A percentile compares a stretch with the other conserved stretches of the same genome.
These are phyloP conservation scores for Sardinella longiceps DNA, from an alignment of 2,797 vertebrate genomes.

Conservation along the genomic window DNA sequence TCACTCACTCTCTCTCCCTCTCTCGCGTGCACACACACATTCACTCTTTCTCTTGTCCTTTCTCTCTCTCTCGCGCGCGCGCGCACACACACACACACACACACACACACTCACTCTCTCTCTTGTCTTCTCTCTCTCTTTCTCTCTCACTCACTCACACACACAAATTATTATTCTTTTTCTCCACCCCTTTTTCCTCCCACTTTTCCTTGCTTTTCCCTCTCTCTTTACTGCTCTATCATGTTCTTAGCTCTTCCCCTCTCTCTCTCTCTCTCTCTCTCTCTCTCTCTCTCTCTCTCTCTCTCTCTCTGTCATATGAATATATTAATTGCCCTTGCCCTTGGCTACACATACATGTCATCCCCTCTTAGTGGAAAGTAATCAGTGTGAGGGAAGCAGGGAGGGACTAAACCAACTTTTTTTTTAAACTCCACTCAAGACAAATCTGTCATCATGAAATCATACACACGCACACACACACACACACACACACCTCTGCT, in stretches of 20 bases:
- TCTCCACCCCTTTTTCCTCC: conserved; percentile 14
- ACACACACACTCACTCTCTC: conserved; percentile 25
- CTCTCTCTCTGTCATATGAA: not conserved
- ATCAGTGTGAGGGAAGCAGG: not conserved
- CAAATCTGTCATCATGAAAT: not conserved
- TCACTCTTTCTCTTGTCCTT: conserved; percentile 51
- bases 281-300: not conserved
- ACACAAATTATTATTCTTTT: not conserved
- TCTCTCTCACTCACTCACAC: not conserved
- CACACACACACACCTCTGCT: not conserved
- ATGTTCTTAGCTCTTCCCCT: not conserved
- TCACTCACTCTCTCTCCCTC: conserved; percentile 31
- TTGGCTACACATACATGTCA: not conserved
- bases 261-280: not conserved
- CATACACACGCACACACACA: not conserved
- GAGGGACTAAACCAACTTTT: not conserved
- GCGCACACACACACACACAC: conserved; percentile 1
- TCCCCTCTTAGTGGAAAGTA: not conserved
- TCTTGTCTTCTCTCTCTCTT: conserved; percentile 30
- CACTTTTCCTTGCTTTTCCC: conserved; percentile 14
- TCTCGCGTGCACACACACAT: not conserved
- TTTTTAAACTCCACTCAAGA: not conserved
- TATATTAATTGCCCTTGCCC: not conserved
- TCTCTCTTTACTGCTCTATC: not conserved
- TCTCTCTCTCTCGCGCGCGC: no score